phyloP scores from a whole-genome alignment of 2,113 vertebrate genomes.

The Variabilichromis moorii region DNA sequence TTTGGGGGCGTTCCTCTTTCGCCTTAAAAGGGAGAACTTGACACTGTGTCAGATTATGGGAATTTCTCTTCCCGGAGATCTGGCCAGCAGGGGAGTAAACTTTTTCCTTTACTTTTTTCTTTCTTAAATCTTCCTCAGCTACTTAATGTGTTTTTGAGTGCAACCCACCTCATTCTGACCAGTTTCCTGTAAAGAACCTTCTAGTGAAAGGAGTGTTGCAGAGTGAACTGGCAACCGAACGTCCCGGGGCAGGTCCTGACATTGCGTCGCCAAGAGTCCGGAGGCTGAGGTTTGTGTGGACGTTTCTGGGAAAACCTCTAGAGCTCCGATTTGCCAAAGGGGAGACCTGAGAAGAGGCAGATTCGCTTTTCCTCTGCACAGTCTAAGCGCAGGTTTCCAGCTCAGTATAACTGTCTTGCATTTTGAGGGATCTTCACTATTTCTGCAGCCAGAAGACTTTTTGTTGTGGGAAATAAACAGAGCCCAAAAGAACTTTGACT shows the following conservation, averaged over 20 bases:
- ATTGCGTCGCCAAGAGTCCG: conserved; percentile 30
- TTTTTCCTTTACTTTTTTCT: background rate
- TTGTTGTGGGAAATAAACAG: background rate
- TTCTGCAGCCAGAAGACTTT: background rate
- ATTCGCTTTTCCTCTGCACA: background rate
- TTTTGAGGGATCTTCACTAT: background rate
- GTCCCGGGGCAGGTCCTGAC: conserved; percentile 42
- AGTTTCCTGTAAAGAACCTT: background rate
- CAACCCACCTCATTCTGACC: background rate
- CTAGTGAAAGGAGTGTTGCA: background rate
- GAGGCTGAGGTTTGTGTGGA: conserved; percentile 55
- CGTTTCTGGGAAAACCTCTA: conserved; percentile 58
- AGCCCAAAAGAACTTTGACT: background rate
- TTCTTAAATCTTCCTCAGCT: background rate
- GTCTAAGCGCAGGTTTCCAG: background rate
- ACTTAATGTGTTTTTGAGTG: background rate
- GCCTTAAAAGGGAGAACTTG: background rate
- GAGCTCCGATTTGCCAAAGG: conserved; percentile 7
- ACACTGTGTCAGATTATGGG: background rate
- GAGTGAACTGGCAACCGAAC: conserved; percentile 22
- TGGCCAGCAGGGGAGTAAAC: background rate
- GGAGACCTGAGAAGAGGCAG: conserved; percentile 18
- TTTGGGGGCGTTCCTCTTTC: background rate
- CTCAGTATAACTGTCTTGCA: background rate
- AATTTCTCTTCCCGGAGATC: background rate